Evolutionary conservation across 2,113 vertebrate genomes (phyloP), one percentile per base, ranked within the genome.

Genomic region (Ptilorrhoa leucosticta): DNA sequence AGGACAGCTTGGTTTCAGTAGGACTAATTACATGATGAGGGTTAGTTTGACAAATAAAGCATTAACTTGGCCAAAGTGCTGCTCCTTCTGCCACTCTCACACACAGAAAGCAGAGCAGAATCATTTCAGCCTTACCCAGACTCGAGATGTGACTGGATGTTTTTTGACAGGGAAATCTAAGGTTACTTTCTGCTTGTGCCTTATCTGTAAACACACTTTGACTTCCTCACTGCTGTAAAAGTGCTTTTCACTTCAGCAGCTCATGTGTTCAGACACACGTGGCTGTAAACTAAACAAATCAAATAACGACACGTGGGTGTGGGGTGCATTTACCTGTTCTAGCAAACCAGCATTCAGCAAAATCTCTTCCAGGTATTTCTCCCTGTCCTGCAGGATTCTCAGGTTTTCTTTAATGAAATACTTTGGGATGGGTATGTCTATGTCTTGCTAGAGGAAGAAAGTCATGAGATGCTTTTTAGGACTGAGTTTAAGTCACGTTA

Each of bases 351-450:
- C 83, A 31, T 98, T 54, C 6, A 94, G 35, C 82, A 99, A 76
- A 86, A 99, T 98, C 58, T 94, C 96, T 47, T 97, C 88, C 2
- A 99, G 97, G 30, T 97, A 96, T 89, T 94, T 97, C 87, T 98
- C 98, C 77, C 98, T 98, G 91, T 96, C 97, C 88, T 96, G 98
- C 83, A 99, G 85, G 6, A 91, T 95, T 68, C 98, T 97, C 48
- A 98, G 58, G 39, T 97, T 98, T 87, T 99, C 98, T 75, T 98
- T 98, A 86, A 99, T 27, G 84, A 99, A 99, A 64, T 98, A 99
- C 40, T 72, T 98, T 54, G 99, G 99, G 47, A 99, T 98, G 76
- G 98, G 99, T 63, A 99, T 97, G 80, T 99, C 99, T 83, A 98
- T 72, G n/a, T 98, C 97, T 94, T 98, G 97, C 99, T 99, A 47